Percentiles rank a stretch among this genome's conserved stretches.
Conservation (phyloP, 2,113 vertebrate species). For the Sphyrna mokarran region DNA sequence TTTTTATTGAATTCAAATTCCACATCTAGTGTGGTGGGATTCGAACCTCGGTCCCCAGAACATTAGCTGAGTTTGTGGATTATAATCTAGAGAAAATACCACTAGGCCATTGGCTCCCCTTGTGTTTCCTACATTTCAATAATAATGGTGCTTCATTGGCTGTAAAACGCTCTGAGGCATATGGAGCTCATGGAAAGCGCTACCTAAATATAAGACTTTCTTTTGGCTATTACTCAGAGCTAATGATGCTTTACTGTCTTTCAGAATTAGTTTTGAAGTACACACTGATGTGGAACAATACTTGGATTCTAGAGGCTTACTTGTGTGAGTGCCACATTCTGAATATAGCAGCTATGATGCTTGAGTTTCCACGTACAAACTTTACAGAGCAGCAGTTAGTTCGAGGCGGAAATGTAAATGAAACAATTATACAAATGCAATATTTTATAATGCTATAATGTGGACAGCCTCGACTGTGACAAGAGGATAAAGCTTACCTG, state of each 20-base stretch:
- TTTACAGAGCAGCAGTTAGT: not conserved
- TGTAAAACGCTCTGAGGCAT: too few species aligned
- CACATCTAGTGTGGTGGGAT: too few species aligned
- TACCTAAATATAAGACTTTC: too few species aligned
- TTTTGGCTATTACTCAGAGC: not conserved
- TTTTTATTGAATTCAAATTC: too few species aligned
- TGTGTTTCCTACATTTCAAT: too few species aligned
- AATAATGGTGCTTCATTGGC: too few species aligned
- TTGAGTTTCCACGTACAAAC: not conserved
- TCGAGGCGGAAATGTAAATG: not conserved
- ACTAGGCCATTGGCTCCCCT: too few species aligned
- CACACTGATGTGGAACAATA: not conserved
- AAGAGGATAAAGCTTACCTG: slow-evolving; percentile 65
- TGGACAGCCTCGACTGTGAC: not conserved
- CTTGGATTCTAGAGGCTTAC: not conserved
- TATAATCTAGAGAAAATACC: too few species aligned
- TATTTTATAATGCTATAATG: slow-evolving; percentile 8
- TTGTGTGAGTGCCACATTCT: not conserved
- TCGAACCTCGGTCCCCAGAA: too few species aligned
- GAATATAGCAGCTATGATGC: not conserved
- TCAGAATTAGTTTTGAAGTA: not conserved
- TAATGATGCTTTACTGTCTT: not conserved
- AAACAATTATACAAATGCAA: not conserved
- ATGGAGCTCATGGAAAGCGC: too few species aligned
- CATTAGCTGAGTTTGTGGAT: too few species aligned